Evolutionary conservation across 2,888 invertebrate species (phyloP).

Genomic region (Ophioninae sp.): DNA sequence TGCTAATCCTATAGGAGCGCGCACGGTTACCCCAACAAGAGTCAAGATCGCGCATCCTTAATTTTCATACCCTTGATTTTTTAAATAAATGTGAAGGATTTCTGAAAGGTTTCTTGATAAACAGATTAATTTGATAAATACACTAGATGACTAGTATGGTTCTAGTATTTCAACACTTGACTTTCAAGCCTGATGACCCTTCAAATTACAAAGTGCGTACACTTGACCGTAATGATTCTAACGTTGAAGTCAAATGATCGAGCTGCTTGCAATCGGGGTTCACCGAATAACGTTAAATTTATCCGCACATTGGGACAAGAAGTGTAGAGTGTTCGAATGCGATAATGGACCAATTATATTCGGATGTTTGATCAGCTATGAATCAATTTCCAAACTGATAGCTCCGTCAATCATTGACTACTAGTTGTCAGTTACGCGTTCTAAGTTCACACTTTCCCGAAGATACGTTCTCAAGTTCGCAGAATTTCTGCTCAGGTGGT

Average conservation of each 20-base stretch:
- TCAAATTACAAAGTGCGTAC: too few species aligned
- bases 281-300: background rate
- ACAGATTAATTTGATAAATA: too few species aligned
- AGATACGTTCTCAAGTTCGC: constrained; percentile 8
- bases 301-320: background rate
- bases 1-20: too few species aligned
- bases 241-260: background rate
- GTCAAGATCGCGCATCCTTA: too few species aligned
- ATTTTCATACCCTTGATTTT: too few species aligned
- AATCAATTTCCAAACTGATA: constrained; percentile 5
- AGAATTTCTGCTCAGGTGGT: constrained; percentile 54
- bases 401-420: constrained; percentile 3
- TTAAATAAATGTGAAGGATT: too few species aligned
- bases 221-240: background rate
- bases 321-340: background rate
- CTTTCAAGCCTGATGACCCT: too few species aligned
- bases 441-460: background rate
- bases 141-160: too few species aligned
- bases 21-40: too few species aligned
- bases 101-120: too few species aligned
- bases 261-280: background rate
- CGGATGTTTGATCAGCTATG: background rate
- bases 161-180: too few species aligned
- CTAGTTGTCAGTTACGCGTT: background rate
- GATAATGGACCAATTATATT: background rate